Conservation (phyloP, 2,797 vertebrate genomes). For the Hippopotamyrus pictus region DNA sequence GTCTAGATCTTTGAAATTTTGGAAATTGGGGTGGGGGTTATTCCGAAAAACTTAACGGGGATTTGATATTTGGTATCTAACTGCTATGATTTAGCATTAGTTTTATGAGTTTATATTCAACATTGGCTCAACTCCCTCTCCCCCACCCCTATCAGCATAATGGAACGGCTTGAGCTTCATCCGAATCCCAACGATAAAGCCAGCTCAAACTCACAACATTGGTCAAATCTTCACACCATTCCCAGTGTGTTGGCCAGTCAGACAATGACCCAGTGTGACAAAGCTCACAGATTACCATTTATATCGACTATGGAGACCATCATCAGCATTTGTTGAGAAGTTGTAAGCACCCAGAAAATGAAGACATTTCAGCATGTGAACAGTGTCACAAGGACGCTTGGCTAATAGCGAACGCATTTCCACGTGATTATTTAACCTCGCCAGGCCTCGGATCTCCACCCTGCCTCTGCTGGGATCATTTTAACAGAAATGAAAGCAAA, state of each 20-base stretch:
- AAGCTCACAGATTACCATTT: neutral
- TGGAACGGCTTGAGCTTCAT: neutral
- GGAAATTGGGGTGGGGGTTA: neutral
- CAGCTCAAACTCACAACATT: neutral
- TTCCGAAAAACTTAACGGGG: neutral
- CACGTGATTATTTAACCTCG: neutral
- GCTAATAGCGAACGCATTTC: neutral
- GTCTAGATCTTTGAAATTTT: neutral
- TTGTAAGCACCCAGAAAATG: neutral
- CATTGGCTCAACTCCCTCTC: neutral
- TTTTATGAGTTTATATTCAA: neutral
- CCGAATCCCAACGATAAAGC: neutral
- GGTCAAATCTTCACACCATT: neutral
- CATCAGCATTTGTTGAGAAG: neutral
- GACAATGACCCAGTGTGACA: neutral
- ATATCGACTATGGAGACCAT: neutral
- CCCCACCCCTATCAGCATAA: neutral
- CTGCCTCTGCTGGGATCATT: neutral
- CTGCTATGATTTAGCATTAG: neutral
- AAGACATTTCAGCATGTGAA: neutral
- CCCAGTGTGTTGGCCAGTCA: neutral
- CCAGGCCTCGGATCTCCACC: neutral
- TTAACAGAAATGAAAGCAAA: constrained; percentile 9
- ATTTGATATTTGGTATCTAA: neutral
- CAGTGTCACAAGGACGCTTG: neutral